Percentiles rank a stretch among this genome's conserved stretches.
These are phyloP conservation scores for Calypte anna DNA, from an alignment of 2,113 vertebrate genomes.

Conservation along the genomic window DNA sequence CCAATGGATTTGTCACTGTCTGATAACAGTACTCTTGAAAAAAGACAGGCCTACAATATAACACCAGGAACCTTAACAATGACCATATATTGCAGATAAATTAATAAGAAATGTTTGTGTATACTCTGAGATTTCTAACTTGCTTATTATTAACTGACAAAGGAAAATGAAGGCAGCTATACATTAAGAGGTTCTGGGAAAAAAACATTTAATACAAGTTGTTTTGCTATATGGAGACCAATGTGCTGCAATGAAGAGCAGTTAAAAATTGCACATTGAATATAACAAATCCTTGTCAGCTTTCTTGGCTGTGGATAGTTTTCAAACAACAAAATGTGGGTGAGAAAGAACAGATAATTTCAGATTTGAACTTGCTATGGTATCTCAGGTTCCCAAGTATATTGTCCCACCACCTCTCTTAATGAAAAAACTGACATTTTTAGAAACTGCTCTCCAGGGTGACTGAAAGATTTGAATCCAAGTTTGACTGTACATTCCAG, in stretches of 20 bases:
- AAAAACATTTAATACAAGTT: background rate
- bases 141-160: background rate
- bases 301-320: background rate
- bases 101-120: background rate
- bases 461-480: background rate
- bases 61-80: background rate
- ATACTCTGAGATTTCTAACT: background rate
- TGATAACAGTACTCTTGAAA: background rate
- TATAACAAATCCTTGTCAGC: background rate
- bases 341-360: background rate
- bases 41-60: background rate
- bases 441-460: background rate
- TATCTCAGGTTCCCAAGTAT: background rate
- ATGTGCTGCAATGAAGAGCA: background rate
- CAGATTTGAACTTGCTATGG: background rate
- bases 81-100: background rate
- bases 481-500: background rate
- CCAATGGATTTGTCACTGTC: conserved; percentile 17
- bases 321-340: background rate
- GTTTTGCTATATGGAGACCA: background rate
- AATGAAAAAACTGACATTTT: background rate
- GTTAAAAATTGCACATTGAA: background rate
- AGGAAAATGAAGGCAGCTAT: background rate
- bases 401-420: background rate
- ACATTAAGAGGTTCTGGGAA: background rate